Evolutionary conservation across 1,140 invertebrate genomes (phyloP).

Genomic region (Sminthurinus signatus): DNA sequence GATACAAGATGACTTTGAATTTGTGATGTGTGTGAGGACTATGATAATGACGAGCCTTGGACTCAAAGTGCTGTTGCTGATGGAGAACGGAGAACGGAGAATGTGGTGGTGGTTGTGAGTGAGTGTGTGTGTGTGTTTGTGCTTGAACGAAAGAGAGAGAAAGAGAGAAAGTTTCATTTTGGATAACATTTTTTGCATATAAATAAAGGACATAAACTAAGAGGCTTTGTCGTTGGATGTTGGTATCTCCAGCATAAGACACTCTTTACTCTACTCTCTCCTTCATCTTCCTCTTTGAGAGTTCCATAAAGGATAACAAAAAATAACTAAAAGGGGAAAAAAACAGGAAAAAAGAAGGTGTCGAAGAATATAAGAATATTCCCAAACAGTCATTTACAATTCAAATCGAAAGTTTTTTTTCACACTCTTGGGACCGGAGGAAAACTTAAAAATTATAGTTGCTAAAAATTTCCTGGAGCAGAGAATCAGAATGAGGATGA

Average conservation of each 20-base stretch:
- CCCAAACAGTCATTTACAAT: conserved; percentile 36
- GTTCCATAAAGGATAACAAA: conserved; percentile 12
- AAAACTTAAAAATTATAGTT: too few species aligned
- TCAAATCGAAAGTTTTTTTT: conserved; percentile 33
- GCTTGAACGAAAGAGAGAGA: neutral
- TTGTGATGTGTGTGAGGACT: too few species aligned
- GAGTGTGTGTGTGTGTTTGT: too few species aligned
- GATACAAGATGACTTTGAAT: too few species aligned
- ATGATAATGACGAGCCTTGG: too few species aligned
- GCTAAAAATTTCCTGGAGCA: too few species aligned
- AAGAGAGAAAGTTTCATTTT: conserved; percentile 17
- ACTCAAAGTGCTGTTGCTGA: too few species aligned
- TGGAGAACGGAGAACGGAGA: neutral
- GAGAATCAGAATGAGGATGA: too few species aligned
- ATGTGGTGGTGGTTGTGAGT: too few species aligned
- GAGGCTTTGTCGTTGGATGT: conserved; percentile 15
- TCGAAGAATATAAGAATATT: conserved; percentile 37
- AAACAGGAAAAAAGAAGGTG: conserved; percentile 24
- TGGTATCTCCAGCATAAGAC: neutral
- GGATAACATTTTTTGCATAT: conserved; percentile 27
- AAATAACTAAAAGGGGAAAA: conserved; percentile 17
- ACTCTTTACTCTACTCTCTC: neutral
- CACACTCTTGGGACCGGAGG: too few species aligned
- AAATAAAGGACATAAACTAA: conserved; percentile 30
- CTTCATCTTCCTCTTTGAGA: neutral